These are phyloP conservation scores for Oryzias curvinotus DNA, from an alignment of 2,113 vertebrate genomes.

Conservation along the genomic window DNA sequence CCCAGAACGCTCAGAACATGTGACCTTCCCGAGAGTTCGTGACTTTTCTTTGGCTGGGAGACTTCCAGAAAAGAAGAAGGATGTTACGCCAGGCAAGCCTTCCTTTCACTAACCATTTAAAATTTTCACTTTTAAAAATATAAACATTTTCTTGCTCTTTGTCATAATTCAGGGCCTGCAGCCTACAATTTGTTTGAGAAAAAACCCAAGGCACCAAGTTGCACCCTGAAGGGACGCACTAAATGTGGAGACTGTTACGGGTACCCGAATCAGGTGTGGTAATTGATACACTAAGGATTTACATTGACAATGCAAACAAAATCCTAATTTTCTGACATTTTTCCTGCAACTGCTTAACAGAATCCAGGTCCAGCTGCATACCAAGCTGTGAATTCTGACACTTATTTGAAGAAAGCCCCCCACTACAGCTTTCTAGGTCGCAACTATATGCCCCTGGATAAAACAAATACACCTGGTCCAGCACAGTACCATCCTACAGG, in stretches of 20 bases:
- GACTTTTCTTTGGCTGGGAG: conserved; percentile 76
- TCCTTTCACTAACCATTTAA: too few relatives aligned
- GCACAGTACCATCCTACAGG: conserved; percentile 76
- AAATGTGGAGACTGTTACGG: not conserved
- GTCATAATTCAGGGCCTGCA: not conserved
- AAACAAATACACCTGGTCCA: conserved; percentile 82
- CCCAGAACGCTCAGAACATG: conserved; percentile 74
- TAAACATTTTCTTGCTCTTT: too few relatives aligned
- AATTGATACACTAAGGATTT: not conserved
- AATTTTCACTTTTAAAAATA: too few relatives aligned
- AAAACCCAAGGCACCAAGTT: too few relatives aligned
- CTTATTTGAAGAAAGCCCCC: conserved; percentile 79
- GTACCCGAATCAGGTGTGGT: not conserved
- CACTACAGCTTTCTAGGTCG: conserved; percentile 82
- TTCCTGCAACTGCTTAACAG: conserved; percentile 55
- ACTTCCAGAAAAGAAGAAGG: conserved; percentile 46
- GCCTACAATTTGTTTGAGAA: not conserved
- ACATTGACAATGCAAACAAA: not conserved
- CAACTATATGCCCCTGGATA: conserved; percentile 66
- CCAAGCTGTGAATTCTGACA: conserved; percentile 70
- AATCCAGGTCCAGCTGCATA: conserved; percentile 86
- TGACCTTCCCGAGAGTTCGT: conserved; percentile 71
- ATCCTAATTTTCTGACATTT: not conserved
- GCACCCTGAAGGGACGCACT: not conserved
- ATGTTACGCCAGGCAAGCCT: conserved; percentile 79